Evolutionary conservation across 2,888 invertebrate species (phyloP), one percentile per base, ranked within the genome.

Genomic region (Polydrusus pterygomalis): DNA sequence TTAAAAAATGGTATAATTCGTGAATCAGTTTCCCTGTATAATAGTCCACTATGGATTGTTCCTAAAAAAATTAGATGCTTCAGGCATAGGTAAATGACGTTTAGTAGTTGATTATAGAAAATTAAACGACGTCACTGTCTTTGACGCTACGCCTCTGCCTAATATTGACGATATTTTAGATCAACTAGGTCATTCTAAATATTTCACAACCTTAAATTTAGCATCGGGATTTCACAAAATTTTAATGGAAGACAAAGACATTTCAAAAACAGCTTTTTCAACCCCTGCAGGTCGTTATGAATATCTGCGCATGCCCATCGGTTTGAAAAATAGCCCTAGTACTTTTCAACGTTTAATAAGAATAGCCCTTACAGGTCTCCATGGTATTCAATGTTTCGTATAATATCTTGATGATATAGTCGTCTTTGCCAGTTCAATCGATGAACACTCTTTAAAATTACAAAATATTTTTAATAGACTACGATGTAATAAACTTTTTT

Each of bases 131-230:
- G 47, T 15, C 67, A 11, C 82, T 84, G 75, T 63, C 87, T 60
- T 87, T 87, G 71, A 82, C 85, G 8, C 80, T 81, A 20, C 86
- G 86, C 0, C 81, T 6, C 86, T 83, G 70, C 85, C 86, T 3
- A 47, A 47, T 47, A 86, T 38, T 84, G 13, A 13, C 2, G 47
- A 47, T 7, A 47, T 47, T n/a, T n/a, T 47, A 47, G 47, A 47
- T n/a, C 13, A 47, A 47, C n/a, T 47, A 10, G 85, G 0, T 83
- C 83, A 65, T 86, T 86, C 8, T 71, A 78, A 1, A 40, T 40
- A 40, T 40, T 40, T 40, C 8, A 5, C 40, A 1, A 40, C 40
- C 2, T 40, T 40, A 40, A 8, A 40, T 40, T 11, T 40, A 9
- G 40, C 40, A 11, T 40, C 40, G 8, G 40, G 40, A 11, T 40